phyloP scores from a whole-genome alignment of 2,888 invertebrate genomes.

The Tetranychus truncatus region DNA sequence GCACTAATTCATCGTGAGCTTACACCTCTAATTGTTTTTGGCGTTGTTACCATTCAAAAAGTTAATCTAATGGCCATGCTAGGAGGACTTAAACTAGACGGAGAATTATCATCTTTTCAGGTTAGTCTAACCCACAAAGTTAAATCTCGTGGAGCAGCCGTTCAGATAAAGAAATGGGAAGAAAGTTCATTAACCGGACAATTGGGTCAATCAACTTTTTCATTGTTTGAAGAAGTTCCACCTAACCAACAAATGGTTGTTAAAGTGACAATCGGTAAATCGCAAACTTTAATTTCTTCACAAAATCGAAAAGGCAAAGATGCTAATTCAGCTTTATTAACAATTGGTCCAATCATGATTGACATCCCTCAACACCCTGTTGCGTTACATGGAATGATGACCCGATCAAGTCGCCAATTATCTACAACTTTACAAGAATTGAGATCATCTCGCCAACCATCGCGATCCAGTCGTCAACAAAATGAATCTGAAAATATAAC shows the following conservation, averaged over 20 bases:
- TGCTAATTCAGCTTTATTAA: slow-evolving; percentile 59
- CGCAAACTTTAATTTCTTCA: slow-evolving; percentile 75
- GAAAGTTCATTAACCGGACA: slow-evolving; percentile 49
- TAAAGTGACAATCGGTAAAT: slow-evolving; percentile 74
- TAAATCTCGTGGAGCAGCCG: slow-evolving; percentile 37
- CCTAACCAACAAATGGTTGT: slow-evolving; percentile 80
- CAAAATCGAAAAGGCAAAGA: slow-evolving; percentile 53
- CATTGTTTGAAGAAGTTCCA: slow-evolving; percentile 68
- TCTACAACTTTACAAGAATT: slow-evolving; percentile 69
- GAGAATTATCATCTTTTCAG: slow-evolving; percentile 75
- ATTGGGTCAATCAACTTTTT: slow-evolving; percentile 76
- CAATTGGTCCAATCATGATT: slow-evolving; percentile 70
- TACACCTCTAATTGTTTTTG: slow-evolving; percentile 47
- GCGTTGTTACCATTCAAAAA: slow-evolving; percentile 65
- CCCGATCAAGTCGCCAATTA: slow-evolving; percentile 73
- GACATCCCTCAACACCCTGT: slow-evolving; percentile 98
- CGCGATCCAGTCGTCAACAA: slow-evolving; percentile 21
- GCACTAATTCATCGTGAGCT: slow-evolving; percentile 29
- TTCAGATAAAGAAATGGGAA: slow-evolving; percentile 25
- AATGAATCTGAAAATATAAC: slow-evolving; percentile 18
- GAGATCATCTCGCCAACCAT: slow-evolving; percentile 27
- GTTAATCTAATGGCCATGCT: slow-evolving; percentile 69
- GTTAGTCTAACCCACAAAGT: slow-evolving; percentile 80
- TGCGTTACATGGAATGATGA: slow-evolving; percentile 93
- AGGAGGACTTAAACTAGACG: slow-evolving; percentile 80